Evolutionary conservation across 1,140 invertebrate genomes (phyloP), one percentile per base, ranked within the genome.

Genomic region (Bilobella aurantiaca): DNA sequence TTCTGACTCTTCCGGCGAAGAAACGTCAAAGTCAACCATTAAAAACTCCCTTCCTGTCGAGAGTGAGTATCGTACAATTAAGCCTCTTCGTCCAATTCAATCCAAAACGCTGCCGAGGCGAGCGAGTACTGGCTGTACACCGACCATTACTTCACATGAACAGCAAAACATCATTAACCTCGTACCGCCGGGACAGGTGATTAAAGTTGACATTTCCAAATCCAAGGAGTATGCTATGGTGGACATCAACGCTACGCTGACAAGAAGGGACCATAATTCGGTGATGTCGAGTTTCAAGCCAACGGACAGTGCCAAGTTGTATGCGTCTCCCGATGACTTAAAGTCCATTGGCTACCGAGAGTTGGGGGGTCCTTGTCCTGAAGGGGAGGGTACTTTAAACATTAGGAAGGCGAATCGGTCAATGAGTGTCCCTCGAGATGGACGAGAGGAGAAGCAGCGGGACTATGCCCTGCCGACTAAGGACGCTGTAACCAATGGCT

Each of bases 221-320:
- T 64, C 68, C 1, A 69, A 73, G 32, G 75, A 75, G 32, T 76
- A 76, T 58, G 75, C 69, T 14, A 74, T 64, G 58, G 42, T 74
- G 14, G 71, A 70, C n/a, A 65, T 73, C 37, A 58, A 62, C 1
- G 34, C 62, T 0, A 61, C 69, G 18, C 58, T 66, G 23, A 59
- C 42, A 1, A 23, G 46, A n/a, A 63, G 57, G 27, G 56, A 68
- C n/a, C 30, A 62, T 42, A 64, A 47, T 12, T 32, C 68, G 21
- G 73, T 88, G 32, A 86, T 89, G 79, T 92, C 89, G 12, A 90
- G 89, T 71, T 93, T 93, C 78, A 85, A 87, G 68, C 91, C 91
- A 0, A 82, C 85, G 42, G 86, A 88, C 69, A 86, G 82, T 78
- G 90, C 90, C 61, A 93, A 93, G 76, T 78, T 93, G 34, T 93